Percentiles rank a stretch among this genome's conserved stretches.
phyloP scores from a whole-genome alignment of 2,113 vertebrate species.

The Casuarius casuarius region DNA sequence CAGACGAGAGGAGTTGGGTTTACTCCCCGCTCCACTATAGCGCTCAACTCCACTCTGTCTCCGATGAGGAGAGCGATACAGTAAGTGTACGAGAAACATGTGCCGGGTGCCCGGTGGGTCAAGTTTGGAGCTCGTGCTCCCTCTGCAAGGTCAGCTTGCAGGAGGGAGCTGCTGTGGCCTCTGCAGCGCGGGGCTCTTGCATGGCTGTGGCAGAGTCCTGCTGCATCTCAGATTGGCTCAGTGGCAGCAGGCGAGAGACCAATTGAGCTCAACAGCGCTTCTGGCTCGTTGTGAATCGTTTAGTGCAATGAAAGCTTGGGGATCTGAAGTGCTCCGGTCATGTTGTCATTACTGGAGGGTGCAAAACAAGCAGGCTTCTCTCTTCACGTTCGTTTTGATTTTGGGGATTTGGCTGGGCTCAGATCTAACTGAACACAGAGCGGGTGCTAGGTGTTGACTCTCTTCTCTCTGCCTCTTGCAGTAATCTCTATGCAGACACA shows the following conservation, averaged over 20 bases:
- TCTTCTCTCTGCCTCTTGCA: slow-evolving; percentile 49
- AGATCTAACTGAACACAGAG: rapidly evolving
- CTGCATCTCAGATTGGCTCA: not conserved
- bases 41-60: slow-evolving; percentile 88
- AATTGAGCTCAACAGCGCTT: not conserved
- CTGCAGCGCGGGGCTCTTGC: not conserved
- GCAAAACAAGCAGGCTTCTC: not conserved
- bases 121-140: not conserved
- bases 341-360: not conserved
- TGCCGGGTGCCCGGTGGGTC: slow-evolving; percentile 10
- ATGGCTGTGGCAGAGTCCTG: not conserved
- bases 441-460: not conserved
- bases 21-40: slow-evolving; percentile 99
- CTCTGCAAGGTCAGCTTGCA: not conserved
- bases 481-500: slow-evolving; percentile 80
- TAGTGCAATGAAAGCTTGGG: not conserved
- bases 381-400: not conserved
- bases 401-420: not conserved
- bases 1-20: slow-evolving; percentile 98
- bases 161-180: not conserved
- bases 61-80: slow-evolving; percentile 95
- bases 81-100: slow-evolving; percentile 84
- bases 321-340: not conserved
- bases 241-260: not conserved
- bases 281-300: not conserved